Conservation (phyloP, 2,888 invertebrate genomes). For the Pollenia amentaria region DNA sequence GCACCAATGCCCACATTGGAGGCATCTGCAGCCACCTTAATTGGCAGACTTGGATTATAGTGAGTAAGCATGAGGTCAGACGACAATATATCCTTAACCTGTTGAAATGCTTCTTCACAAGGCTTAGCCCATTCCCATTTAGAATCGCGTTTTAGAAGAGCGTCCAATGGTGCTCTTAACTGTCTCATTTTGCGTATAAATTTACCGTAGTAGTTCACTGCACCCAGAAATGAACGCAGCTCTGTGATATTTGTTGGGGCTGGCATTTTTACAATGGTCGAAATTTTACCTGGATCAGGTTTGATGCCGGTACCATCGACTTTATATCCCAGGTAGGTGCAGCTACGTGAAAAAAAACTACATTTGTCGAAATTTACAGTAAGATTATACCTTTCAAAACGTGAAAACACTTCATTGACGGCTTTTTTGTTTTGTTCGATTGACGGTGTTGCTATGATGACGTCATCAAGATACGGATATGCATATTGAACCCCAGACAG, state of each 20-base stretch:
- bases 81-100: slow-evolving; percentile 57
- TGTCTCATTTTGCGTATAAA: slow-evolving; percentile 30
- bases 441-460: slow-evolving; percentile 55
- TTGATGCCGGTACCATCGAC: slow-evolving; percentile 23
- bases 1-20: slow-evolving; percentile 73
- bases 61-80: slow-evolving; percentile 65
- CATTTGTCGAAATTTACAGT: slow-evolving; percentile 42
- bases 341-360: slow-evolving; percentile 35
- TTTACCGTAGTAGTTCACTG: slow-evolving; percentile 31
- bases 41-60: slow-evolving; percentile 48
- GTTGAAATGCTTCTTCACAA: slow-evolving; percentile 57
- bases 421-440: slow-evolving; percentile 29
- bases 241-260: slow-evolving; percentile 4
- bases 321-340: slow-evolving; percentile 28
- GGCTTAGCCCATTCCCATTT: slow-evolving; percentile 42
- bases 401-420: slow-evolving; percentile 34
- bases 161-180: slow-evolving; percentile 32
- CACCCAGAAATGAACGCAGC: slow-evolving; percentile 15
- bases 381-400: slow-evolving; percentile 50
- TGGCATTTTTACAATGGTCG: slow-evolving; percentile 28
- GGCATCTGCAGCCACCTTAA: slow-evolving; percentile 74
- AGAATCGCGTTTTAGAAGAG: slow-evolving; percentile 18
- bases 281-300: slow-evolving; percentile 34
- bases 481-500: slow-evolving; percentile 62
- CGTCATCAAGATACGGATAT: slow-evolving; percentile 53